Evolutionary conservation across 2,888 invertebrate genomes (phyloP), one percentile per base, ranked within the genome.

Genomic region (Cremastinae sp.): DNA sequence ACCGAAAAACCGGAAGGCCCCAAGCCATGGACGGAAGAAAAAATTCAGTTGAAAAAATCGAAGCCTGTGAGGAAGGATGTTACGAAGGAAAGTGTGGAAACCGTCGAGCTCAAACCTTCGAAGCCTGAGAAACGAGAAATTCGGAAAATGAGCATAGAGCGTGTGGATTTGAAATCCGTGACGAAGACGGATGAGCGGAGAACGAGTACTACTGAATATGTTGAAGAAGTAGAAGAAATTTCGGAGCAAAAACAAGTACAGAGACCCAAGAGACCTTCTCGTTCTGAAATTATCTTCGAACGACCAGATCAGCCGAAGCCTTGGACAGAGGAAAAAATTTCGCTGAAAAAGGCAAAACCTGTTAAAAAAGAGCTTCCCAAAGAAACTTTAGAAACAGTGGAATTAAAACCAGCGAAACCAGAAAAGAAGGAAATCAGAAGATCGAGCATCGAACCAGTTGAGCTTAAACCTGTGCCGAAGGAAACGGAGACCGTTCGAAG

Each of bases 21-120:
- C 0, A 86, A 92, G 83, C 92, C 93, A 8, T 93, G 93, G 93
- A 95, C 93, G 1, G 92, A 94, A 83, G 93, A 95, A 88, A 91
- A 92, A 79, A 90, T 93, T 12, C 90, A 87, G 45, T 85, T 93
- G 22, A 93, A 93, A 80, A 91, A 90, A 82, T 87, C 90, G 74
- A 85, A 85, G 81, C 81, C 85, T 12, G 88, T 89, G 58, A 86
- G 80, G 61, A 90, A 90, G 82, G 88, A 90, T 77, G 81, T 90
- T 16, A 83, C 82, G 1, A 90, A 88, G 73, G 90, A 91, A 81
- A 87, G 82, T 8, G 45, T 90, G 4, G 90, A 91, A 80, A 84
- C 87, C 49, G 91, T 93, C 10, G 91, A 91, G 82, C 84, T 93
- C 79, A 91, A 92, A 81, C 93, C 93, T 1, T 91, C 93, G 0